Evolutionary conservation across 1,140 invertebrate genomes (phyloP), one percentile per base, ranked within the genome.

Genomic region (Laupala kohalensis): DNA sequence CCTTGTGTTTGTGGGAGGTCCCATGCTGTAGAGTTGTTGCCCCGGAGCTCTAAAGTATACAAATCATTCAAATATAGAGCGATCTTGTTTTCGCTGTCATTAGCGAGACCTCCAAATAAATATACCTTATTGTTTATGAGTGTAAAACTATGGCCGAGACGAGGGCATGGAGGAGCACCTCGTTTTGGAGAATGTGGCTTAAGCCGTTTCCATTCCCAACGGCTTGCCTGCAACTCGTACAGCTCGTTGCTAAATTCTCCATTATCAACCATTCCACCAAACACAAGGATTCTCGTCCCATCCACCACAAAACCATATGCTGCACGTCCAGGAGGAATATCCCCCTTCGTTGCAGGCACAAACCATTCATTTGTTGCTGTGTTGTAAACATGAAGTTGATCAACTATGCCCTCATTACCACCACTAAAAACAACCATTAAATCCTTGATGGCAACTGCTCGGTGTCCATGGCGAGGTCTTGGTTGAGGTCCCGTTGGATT

Each of bases 201-300:
- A 70, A 99, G 83, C 78, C 91, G 88, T 77, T 95, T 94, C 97
- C 97, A 99, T 83, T 99, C 97, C 97, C 97, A 99, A 73, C 95
- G 86, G 67, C 91, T 94, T 4, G 96, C 94, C 83, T 98, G 94
- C 6, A 99, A 83, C 82, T 99, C 97, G 81, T 95, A 99, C 2
- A 99, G 81, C 80, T 99, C 97, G 85, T 97, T 97, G 24, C 95
- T 97, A 83, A 99, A 99, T 83, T 98, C 98, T 71, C 97, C 97
- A 88, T 98, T 99, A 81, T 99, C 97, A 63, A 99, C 92, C 97
- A 99, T 99, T 69, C 97, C 97, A 76, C 97, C 97, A 85, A 99
- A 99, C 27, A 98, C 93, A 67, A 98, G 87, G 72, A 99, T 91
- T 69, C 96, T 85, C 1, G 94, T 97, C 12, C 94, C 95, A 82